Conservation (phyloP, 2,888 invertebrate genomes). For the Allophyes oxyacanthae region DNA sequence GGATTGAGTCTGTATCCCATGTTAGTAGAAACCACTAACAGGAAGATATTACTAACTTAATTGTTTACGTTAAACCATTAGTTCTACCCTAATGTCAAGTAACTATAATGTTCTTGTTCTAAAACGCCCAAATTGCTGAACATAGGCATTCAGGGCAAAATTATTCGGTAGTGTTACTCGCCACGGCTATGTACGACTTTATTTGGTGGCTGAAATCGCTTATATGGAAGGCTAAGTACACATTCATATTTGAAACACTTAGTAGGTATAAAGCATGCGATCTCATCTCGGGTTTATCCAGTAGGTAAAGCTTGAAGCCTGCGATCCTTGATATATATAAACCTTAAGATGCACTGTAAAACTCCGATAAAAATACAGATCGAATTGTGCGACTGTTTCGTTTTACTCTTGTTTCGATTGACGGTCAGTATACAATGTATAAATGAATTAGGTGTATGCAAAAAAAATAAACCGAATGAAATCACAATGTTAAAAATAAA, state of each 20-base stretch:
- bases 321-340: no score
- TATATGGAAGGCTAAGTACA: constrained; percentile 27
- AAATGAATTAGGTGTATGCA: no score
- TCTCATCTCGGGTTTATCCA: background rate
- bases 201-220: constrained; percentile 19
- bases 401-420: no score
- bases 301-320: background rate
- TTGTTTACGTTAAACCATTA: constrained; percentile 41
- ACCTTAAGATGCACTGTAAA: no score
- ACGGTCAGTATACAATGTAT: no score
- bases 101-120: constrained; percentile 36
- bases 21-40: constrained; percentile 22
- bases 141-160: constrained; percentile 13
- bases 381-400: no score
- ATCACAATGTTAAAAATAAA: no score
- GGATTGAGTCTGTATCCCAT: constrained; percentile 1
- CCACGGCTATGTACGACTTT: constrained; percentile 16
- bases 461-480: no score
- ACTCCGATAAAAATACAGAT: no score
- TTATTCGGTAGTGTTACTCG: constrained; percentile 18
- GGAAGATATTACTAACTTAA: constrained; percentile 43
- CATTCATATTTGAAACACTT: constrained; percentile 29
- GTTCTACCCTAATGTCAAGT: constrained; percentile 37
- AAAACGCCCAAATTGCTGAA: constrained; percentile 35
- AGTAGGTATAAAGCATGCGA: constrained; percentile 14